A percentile compares a stretch with the other conserved stretches of the same genome.
Conservation (phyloP, 2,113 vertebrate genomes). For the Actinemys pallida region DNA sequence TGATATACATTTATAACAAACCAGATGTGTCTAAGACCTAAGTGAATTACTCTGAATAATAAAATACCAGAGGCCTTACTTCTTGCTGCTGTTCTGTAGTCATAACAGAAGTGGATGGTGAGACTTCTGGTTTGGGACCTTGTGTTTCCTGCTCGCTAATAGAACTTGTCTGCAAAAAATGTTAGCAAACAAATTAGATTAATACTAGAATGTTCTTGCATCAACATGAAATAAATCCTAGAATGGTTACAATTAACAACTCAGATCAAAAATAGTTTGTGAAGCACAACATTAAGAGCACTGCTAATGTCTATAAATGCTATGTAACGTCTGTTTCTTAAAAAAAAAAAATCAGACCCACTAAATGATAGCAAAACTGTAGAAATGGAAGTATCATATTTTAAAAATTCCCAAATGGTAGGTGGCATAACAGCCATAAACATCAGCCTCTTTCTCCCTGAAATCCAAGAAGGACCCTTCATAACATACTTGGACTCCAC, state of each 20-base stretch:
- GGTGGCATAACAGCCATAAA: background rate
- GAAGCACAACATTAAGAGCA: background rate
- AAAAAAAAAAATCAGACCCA: background rate
- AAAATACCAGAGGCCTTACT: slow-evolving; percentile 70
- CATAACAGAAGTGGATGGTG: slow-evolving; percentile 74
- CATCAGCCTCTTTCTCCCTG: background rate
- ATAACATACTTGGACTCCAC: background rate
- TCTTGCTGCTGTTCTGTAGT: slow-evolving; percentile 84
- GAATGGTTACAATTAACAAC: background rate
- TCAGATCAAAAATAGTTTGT: background rate
- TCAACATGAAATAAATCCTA: background rate
- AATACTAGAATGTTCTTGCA: background rate
- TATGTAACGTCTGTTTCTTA: background rate
- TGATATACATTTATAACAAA: background rate
- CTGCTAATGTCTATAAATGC: background rate
- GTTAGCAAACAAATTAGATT: slow-evolving; percentile 24
- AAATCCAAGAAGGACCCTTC: background rate
- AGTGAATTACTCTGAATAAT: background rate
- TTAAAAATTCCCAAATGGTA: background rate
- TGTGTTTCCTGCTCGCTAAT: slow-evolving; percentile 85
- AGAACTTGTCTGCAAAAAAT: slow-evolving; percentile 84
- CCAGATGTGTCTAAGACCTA: background rate
- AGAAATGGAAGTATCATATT: background rate
- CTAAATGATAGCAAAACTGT: slow-evolving; percentile 19
- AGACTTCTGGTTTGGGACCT: slow-evolving; percentile 81